Base-by-base conservation (phyloP, 2,888 invertebrate species). In the Tipula unca region DNA sequence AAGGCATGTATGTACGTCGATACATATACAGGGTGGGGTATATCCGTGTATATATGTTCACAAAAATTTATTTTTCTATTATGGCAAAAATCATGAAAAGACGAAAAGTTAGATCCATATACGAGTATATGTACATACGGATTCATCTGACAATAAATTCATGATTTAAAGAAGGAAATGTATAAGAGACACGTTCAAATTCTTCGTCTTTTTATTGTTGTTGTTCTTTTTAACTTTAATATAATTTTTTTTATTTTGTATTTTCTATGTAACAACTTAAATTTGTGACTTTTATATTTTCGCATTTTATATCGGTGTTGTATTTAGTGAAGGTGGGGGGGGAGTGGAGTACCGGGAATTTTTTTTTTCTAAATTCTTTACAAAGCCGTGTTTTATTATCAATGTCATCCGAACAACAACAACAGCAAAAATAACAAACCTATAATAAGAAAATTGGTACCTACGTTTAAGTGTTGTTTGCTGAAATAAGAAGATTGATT, bases 181-280 rank as follows among this genome's bases (percentile, higher is more conserved):
- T 69, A 25, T 69, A 69, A 69, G 69, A 69, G 69, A 69, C 69
- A 69, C 69, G 69, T 69, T 69, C 69, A 25, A 69, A 69, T 69
- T 69, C 69, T 25, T 69, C 69, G 69, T 69, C 69, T 69, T 69
- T 69, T 69, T 69, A 69, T 69, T 69, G 69, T 69, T 69, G 69
- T 69, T 69, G 69, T 69, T 69, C 69, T 69, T 69, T 69, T 69
- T 69, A 25, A 69, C 69, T 69, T 69, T 69, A 69, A 69, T 69
- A 69, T 69, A 69, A 69, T 69, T 69, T 69, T 69, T 69, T 13
- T 69, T 69, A 1, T 8, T 8, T 54, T 6, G 1, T 69, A 69
- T 69, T 20, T 25, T 69, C 13, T 25, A 25, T 69, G 69, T 69
- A 25, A 69, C 69, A 69, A 69, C 69, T 69, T 69, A 69, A 69